Conservation (phyloP, 2,113 vertebrate species). For the Cyanoramphus novaezelandiae region DNA sequence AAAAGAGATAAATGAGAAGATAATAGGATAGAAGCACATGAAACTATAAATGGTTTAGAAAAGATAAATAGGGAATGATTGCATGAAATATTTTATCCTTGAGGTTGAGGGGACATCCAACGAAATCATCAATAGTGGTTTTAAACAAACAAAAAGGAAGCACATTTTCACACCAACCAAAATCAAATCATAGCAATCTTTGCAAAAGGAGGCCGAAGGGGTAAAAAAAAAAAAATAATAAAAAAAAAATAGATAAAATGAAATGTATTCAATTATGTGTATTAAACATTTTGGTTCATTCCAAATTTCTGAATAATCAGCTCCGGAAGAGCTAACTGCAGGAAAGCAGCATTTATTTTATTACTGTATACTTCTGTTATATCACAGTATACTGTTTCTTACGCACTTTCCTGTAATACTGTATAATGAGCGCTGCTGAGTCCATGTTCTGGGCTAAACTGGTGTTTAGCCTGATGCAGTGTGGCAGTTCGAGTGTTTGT, state of each 20-base stretch:
- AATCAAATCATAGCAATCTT: not conserved
- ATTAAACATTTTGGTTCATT: not conserved
- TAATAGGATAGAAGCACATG: not conserved
- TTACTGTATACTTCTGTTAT: not conserved
- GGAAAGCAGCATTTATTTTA: not conserved
- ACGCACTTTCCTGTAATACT: not conserved
- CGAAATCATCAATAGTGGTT: not conserved
- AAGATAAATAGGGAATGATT: not conserved
- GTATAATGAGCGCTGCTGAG: not conserved
- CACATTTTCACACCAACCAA: not conserved
- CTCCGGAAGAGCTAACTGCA: not conserved
- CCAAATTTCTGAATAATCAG: not conserved
- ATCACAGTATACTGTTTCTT: not conserved
- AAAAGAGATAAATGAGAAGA: not conserved
- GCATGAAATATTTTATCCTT: not conserved
- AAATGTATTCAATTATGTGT: not conserved
- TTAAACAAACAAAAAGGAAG: not conserved
- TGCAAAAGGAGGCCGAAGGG: not conserved
- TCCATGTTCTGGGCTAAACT: not conserved
- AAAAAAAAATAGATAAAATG: not conserved
- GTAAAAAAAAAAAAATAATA: not conserved
- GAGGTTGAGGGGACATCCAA: not conserved
- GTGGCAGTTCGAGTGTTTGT: not conserved
- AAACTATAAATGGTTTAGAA: not conserved
- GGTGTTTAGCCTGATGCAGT: not conserved